phyloP scores from a whole-genome alignment of 2,113 vertebrate genomes.

The Malurus cyaneus region DNA sequence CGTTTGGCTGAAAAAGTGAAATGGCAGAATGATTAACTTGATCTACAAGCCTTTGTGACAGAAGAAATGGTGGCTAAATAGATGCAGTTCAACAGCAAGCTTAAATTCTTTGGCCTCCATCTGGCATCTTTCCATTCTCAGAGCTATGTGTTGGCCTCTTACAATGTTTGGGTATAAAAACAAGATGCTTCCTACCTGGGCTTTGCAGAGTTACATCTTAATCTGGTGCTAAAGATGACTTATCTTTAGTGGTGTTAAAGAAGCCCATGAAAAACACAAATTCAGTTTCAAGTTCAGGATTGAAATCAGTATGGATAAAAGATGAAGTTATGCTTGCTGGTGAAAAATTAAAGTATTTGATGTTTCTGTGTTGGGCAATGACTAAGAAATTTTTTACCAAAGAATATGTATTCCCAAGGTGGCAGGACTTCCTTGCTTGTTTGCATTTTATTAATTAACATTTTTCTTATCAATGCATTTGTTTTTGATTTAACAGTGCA shows the following conservation, averaged over 20 bases:
- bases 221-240: not conserved
- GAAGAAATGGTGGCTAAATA: not conserved
- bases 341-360: not conserved
- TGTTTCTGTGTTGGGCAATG: not conserved
- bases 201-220: not conserved
- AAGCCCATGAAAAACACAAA: not conserved
- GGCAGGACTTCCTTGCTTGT: not conserved
- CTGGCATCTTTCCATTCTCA: not conserved
- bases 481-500: not conserved
- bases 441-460: not conserved
- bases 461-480: not conserved
- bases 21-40: not conserved
- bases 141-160: not conserved
- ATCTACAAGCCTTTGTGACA: not conserved
- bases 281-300: not conserved
- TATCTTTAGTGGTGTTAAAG: not conserved
- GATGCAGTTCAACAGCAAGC: not conserved
- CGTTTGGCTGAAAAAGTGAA: not conserved
- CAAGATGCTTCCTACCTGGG: not conserved
- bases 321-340: not conserved
- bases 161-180: not conserved
- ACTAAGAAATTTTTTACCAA: not conserved
- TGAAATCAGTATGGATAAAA: not conserved
- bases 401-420: not conserved
- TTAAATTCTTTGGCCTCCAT: not conserved